Conservation (phyloP, 2,797 vertebrate genomes). For the Sebastes reedi region DNA sequence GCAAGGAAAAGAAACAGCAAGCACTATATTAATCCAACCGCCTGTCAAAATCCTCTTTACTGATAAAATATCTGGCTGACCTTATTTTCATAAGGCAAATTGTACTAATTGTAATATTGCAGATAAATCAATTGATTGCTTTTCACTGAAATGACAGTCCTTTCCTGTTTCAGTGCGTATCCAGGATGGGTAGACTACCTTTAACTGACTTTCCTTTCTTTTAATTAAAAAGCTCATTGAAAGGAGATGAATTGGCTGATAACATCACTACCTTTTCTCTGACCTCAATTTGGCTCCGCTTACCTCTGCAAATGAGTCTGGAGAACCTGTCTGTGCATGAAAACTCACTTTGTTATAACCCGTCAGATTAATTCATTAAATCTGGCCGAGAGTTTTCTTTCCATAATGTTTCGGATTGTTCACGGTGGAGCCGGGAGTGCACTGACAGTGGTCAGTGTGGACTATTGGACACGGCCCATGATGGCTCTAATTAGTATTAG, state of each 20-base stretch:
- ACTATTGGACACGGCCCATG: background rate
- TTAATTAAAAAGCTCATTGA: conserved; percentile 72
- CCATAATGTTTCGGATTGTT: conserved; percentile 32
- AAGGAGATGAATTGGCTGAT: conserved; percentile 67
- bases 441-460: background rate
- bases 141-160: conserved; percentile 2
- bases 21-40: background rate
- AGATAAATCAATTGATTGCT: conserved; percentile 50
- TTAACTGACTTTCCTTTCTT: conserved; percentile 51
- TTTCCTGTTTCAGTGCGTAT: conserved; percentile 32
- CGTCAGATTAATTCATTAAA: conserved; percentile 64
- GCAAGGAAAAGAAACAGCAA: background rate
- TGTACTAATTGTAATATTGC: conserved; percentile 29
- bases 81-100: conserved; percentile 40
- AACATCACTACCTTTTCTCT: conserved; percentile 61
- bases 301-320: conserved; percentile 53
- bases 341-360: conserved; percentile 64
- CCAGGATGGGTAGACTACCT: conserved; percentile 30
- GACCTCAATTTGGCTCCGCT: conserved; percentile 70
- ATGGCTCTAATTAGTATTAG: background rate
- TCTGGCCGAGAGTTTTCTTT: conserved; percentile 24
- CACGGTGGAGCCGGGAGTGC: background rate
- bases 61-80: conserved; percentile 24
- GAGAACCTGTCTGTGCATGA: conserved; percentile 43
- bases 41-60: background rate